Conservation (phyloP, 2,888 invertebrate species). For the Diaprepes abbreviatus region DNA sequence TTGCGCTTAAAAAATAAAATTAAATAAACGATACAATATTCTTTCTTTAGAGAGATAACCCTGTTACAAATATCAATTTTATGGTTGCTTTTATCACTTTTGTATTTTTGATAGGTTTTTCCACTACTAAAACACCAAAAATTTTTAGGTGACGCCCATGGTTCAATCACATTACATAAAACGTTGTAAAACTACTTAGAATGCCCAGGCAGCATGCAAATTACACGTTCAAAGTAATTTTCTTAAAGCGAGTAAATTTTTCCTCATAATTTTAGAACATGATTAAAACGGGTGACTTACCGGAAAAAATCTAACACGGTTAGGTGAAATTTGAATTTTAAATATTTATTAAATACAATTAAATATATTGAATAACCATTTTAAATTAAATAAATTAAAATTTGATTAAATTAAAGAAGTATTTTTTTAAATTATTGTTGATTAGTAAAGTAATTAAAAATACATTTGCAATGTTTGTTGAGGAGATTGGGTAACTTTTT, state of each 20-base stretch:
- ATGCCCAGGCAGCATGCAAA: conserved; percentile 30
- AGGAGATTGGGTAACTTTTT: conserved; percentile 28
- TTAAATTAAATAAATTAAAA: conserved; percentile 20
- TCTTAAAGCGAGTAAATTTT: conserved; percentile 28
- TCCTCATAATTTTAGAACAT: conserved; percentile 30
- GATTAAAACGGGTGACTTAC: conserved; percentile 35
- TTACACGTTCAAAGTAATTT: conserved; percentile 24
- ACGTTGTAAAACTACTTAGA: conserved; percentile 27
- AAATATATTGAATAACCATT: conserved; percentile 28
- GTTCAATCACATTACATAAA: conserved; percentile 18
- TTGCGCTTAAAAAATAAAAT: too few species aligned
- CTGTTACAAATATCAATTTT: too few species aligned
- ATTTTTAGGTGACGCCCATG: conserved; percentile 10
- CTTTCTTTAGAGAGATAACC: too few species aligned
- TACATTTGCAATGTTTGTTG: conserved; percentile 28
- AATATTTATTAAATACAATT: conserved; percentile 31
- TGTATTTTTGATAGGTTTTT: too few species aligned
- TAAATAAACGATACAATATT: too few species aligned
- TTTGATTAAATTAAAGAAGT: conserved; percentile 15
- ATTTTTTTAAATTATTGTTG: conserved; percentile 20
- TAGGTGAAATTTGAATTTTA: conserved; percentile 24
- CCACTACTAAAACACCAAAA: too few species aligned
- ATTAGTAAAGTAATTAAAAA: conserved; percentile 39
- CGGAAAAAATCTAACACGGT: conserved; percentile 28
- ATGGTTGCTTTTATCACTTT: too few species aligned